Base-by-base conservation (phyloP, 2,113 vertebrate species). In the Ochotona princeps region DNA sequence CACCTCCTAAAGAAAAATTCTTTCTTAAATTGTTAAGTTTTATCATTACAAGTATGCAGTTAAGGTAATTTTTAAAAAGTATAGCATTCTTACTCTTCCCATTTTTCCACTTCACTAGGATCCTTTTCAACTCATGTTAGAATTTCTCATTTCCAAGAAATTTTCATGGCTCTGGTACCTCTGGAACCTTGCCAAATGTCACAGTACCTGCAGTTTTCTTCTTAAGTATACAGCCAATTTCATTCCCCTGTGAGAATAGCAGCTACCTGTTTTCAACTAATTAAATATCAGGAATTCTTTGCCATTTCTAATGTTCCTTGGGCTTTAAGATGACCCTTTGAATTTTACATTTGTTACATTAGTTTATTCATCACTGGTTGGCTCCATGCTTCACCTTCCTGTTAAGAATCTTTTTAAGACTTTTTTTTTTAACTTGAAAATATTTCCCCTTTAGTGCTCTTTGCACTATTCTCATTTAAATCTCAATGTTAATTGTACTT, bases 321-420 rank as follows among this genome's bases (percentile, higher is more conserved):
- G 73, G 49, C 2, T 91, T 70, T 86, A 67, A 87, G 38, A 61
- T 86, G 79, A 72, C 26, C 8, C 89, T 82, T 54, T 67, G 28
- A 75, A 67, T 67, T 17, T 30, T 73, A 14, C 38, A 80, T 14
- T 15, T 84, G 21, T 89, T 26, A 35, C 35, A 73, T 30, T 63
- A n/a, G 18, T 65, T 89, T 93, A 74, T 73, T 90, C 69, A 82
- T 17, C 30, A 86, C 49, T 80, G 2, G 8, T n/a, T 96, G 30
- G 4, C 5, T 47, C 21, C 38, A 69, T 32, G 26, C 30, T 90
- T 85, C 7, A 79, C 54, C 65, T 94, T 93, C 25, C 25, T 82
- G 17, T 20, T 85, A 17, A 72, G 49, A 83, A 2, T 92, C 74
- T 95, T 85, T 25, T 25, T 83, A 25, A 87, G 10, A 20, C 32